Evolutionary conservation across 2,797 vertebrate genomes (phyloP), one percentile per base, ranked within the genome.

Genomic region (Chromobotia macracanthus): DNA sequence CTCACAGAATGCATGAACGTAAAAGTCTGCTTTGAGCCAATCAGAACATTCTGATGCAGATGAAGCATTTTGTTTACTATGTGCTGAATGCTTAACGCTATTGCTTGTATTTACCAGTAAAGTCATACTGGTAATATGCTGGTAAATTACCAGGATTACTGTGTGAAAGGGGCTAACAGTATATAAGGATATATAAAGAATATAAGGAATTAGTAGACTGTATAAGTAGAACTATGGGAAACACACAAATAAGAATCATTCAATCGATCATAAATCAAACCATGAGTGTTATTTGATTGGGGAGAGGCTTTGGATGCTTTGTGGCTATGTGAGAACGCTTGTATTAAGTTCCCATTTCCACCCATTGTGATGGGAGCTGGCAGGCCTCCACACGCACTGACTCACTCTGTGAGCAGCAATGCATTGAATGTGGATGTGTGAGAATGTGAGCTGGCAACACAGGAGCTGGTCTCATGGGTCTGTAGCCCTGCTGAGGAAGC

Each of bases 261-360:
- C 10, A 71, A 48, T 79, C 16, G 56, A 69, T 61, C 12, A 28
- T 72, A n/a, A 72, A 76, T n/a, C 25, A 48, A 53, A 53, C 61
- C 21, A n/a, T 72, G 55, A 60, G 28, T 79, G 72, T 74, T 72
- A 78, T 41, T 44, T 79, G 66, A 66, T 28, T 77, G 16, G 50
- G 70, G 48, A 19, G 60, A 38, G 15, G 23, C 41, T 74, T 67
- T 53, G 71, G 38, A 83, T 71, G 46, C 46, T 75, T 71, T 81
- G 56, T 65, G 35, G 50, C 60, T 82, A 91, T 90, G 91, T 93
- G 93, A 94, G 93, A 94, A 93, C 92, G 93, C 92, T 91, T 94
- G 93, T 92, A 92, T 93, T 92, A 92, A 91, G 92, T 92, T 94
- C 91, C 88, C 90, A 93, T 92, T 95, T 95, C 94, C 94, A 87